A percentile compares a stretch with the other conserved stretches of the same genome.
Conservation (phyloP, 2,888 invertebrate genomes). For the Ethmia dodecea region DNA sequence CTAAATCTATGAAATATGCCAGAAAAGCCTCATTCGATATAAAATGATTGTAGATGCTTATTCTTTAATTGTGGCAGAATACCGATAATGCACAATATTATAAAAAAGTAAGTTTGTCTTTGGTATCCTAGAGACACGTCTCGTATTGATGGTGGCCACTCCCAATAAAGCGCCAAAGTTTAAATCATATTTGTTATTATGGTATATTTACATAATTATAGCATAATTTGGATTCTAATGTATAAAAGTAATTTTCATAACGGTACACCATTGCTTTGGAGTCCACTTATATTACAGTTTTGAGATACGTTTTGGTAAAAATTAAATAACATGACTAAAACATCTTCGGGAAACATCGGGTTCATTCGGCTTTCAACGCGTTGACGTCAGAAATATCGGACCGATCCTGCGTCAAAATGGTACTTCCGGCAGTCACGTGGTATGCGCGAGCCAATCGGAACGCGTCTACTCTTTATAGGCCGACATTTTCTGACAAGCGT, state of each 20-base stretch:
- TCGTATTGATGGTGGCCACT: constrained; percentile 71
- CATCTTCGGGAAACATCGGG: constrained; percentile 48
- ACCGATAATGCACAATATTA: too few species aligned
- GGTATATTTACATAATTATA: neutral
- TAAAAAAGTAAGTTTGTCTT: constrained; percentile 15
- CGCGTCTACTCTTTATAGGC: constrained; percentile 62
- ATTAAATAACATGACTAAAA: constrained; percentile 29
- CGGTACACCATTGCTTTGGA: too few species aligned
- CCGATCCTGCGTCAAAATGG: constrained; percentile 64
- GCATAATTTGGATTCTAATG: neutral
- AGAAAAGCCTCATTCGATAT: too few species aligned
- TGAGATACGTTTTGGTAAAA: constrained; percentile 14
- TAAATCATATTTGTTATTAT: constrained; percentile 24
- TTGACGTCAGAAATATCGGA: constrained; percentile 68
- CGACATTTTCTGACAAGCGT: constrained; percentile 92
- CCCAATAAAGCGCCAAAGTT: constrained; percentile 64
- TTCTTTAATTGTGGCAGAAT: too few species aligned
- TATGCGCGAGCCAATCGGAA: constrained; percentile 58
- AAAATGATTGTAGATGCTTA: too few species aligned
- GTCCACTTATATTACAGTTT: too few species aligned
- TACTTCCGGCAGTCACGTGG: constrained; percentile 75
- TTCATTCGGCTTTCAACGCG: constrained; percentile 50
- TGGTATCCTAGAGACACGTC: constrained; percentile 59
- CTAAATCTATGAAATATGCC: too few species aligned
- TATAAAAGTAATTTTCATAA: neutral